A percentile compares a stretch with the other conserved stretches of the same genome.
Evolutionary conservation across 2,888 invertebrate species (phyloP).

Genomic region (Pseudococcus viburni): DNA sequence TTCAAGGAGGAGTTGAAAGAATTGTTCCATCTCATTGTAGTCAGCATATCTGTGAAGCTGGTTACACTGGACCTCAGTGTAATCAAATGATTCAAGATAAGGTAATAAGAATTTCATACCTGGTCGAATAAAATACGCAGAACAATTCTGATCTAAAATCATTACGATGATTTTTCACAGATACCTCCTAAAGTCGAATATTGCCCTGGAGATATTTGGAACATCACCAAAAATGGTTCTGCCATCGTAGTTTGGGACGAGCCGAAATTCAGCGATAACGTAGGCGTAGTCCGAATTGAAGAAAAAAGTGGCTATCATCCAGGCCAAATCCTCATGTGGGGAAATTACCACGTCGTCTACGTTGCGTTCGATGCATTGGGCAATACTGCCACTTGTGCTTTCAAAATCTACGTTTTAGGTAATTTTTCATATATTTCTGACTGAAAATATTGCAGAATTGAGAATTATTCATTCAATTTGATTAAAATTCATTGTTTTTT

Average conservation of each 20-base stretch:
- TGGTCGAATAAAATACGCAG: not conserved
- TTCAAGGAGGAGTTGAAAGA: constrained; percentile 89
- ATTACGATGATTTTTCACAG: constrained; percentile 69
- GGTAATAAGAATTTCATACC: constrained; percentile 70
- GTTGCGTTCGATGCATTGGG: constrained; percentile 94
- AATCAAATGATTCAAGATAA: constrained; percentile 88
- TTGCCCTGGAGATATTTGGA: constrained; percentile 95
- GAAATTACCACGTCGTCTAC: constrained; percentile 92
- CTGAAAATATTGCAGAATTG: not conserved
- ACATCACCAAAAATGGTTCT: constrained; percentile 92
- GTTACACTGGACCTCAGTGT: constrained; percentile 88
- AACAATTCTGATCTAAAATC: not conserved
- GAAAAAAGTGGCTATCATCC: constrained; percentile 90
- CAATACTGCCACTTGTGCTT: constrained; percentile 91
- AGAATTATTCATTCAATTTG: not conserved
- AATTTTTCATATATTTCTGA: constrained; percentile 72
- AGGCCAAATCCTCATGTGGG: constrained; percentile 91
- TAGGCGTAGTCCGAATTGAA: constrained; percentile 83
- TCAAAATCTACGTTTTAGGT: constrained; percentile 91
- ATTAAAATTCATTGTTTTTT: not conserved
- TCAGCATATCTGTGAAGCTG: constrained; percentile 88
- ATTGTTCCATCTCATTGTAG: constrained; percentile 94
- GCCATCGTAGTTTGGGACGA: constrained; percentile 93
- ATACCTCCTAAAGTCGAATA: constrained; percentile 88
- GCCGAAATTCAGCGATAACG: constrained; percentile 91